Evolutionary conservation across 2,888 invertebrate genomes (phyloP), one percentile per base, ranked within the genome.

Genomic region (Amblyteles armatorius): DNA sequence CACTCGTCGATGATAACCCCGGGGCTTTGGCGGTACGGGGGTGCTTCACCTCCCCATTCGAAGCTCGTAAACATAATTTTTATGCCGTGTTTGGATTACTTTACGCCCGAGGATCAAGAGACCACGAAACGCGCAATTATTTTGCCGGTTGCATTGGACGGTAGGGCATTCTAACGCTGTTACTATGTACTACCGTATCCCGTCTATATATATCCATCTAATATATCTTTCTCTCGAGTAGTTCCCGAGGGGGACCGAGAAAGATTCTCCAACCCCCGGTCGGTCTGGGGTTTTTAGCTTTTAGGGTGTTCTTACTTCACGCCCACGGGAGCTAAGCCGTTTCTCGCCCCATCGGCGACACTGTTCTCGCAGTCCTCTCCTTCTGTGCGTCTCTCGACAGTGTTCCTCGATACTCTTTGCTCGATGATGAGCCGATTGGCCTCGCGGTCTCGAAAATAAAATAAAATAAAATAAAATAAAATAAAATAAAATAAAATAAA

Each of bases 31-130:
- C 82, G 29, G 71, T 67, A 82, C 68, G 63, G 67, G 60, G 78
- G 48, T 57, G 63, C 68, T 79, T 74, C 77, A 73, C 65, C 55
- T 44, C 79, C 84, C 91, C 89, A 93, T 93, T 93, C 86, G 89
- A 92, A 92, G 91, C 92, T 93, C 93, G 92, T 93, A 93, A 93
- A 93, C 91, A 92, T 93, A 92, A 93, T 93, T 93, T 93, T 93
- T 92, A 93, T 91, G 91, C 90, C 90, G 90, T 91, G 91, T 92
- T 93, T 92, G 92, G 92, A 93, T 93, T 91, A 91, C 92, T 92
- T 91, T 90, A 89, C 90, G 90, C 91, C 89, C 90, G 89, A 83
- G 84, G 91, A 92, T 92, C 90, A 90, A 90, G 92, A 91, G 91
- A 92, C 92, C 93, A 90, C 92, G 91, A 93, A 93, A 91, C 89